These are phyloP conservation scores for Lasiurus cinereus DNA, from an alignment of 2,113 vertebrate species.

Conservation along the genomic window DNA sequence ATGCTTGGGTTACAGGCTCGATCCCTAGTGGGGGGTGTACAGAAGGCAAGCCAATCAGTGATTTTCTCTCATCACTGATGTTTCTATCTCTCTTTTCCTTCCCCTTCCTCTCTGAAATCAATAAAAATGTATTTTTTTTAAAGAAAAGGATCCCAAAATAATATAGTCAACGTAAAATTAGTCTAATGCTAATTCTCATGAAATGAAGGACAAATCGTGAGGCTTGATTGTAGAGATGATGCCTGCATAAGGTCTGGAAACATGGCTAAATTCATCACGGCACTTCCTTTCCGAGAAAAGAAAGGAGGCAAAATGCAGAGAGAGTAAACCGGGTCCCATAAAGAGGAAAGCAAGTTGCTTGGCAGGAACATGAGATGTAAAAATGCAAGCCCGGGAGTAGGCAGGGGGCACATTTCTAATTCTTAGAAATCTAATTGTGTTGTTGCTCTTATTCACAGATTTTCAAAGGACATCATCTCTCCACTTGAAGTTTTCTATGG, in stretches of 20 bases:
- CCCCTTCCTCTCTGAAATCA: too few species aligned
- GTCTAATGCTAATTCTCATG: background rate
- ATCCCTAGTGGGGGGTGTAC: too few species aligned
- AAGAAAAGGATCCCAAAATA: background rate
- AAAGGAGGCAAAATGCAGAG: background rate
- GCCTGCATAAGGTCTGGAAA: background rate
- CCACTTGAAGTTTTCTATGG: constrained; percentile 18
- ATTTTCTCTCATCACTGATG: too few species aligned
- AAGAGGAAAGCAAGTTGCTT: background rate
- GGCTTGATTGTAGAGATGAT: background rate
- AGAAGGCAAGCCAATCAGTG: too few species aligned
- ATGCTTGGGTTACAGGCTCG: too few species aligned
- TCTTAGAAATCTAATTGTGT: constrained; percentile 58
- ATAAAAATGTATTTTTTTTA: too few species aligned
- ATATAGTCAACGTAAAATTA: background rate
- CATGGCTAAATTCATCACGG: background rate
- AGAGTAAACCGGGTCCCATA: background rate
- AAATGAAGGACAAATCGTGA: background rate
- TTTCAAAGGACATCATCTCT: constrained; percentile 49
- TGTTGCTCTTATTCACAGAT: constrained; percentile 17
- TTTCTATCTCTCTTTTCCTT: too few species aligned
- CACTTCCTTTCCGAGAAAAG: background rate
- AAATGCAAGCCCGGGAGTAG: background rate
- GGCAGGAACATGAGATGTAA: background rate
- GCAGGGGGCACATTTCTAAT: constrained; percentile 24